phyloP scores from a whole-genome alignment of 2,113 vertebrate genomes.

The Myxocyprinus asiaticus region DNA sequence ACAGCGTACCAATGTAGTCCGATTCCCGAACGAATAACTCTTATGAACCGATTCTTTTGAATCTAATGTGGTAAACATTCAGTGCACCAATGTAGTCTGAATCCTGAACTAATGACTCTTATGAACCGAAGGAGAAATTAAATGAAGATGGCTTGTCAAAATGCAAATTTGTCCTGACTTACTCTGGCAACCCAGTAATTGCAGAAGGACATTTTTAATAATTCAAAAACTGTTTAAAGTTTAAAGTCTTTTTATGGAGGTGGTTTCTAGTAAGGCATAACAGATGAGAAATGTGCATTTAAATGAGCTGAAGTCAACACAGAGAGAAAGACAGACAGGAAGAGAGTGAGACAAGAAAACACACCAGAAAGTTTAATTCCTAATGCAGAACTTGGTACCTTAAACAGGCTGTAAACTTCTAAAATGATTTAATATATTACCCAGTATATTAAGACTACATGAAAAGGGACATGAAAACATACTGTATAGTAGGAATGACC shows the following conservation, averaged over 20 bases:
- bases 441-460: no score
- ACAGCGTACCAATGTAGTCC: no score
- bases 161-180: background rate
- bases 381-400: background rate
- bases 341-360: background rate
- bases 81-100: no score
- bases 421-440: background rate
- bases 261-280: background rate
- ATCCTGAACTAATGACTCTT: no score
- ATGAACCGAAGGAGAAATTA: background rate
- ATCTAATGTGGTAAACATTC: no score
- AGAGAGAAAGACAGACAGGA: background rate
- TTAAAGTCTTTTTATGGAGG: slow-evolving; percentile 3
- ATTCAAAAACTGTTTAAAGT: slow-evolving; percentile 7
- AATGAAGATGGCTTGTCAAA: slow-evolving; percentile 3
- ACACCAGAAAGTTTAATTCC: background rate
- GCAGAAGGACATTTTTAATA: background rate
- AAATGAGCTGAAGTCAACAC: background rate
- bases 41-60: no score
- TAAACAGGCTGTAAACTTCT: background rate
- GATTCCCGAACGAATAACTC: no score
- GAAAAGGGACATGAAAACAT: no score
- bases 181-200: slow-evolving; percentile 4
- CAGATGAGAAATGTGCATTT: background rate
- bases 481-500: no score